Percentiles rank a stretch among this genome's conserved stretches.
Evolutionary conservation across 2,888 invertebrate species (phyloP).

Genomic region (Lasius platythorax): DNA sequence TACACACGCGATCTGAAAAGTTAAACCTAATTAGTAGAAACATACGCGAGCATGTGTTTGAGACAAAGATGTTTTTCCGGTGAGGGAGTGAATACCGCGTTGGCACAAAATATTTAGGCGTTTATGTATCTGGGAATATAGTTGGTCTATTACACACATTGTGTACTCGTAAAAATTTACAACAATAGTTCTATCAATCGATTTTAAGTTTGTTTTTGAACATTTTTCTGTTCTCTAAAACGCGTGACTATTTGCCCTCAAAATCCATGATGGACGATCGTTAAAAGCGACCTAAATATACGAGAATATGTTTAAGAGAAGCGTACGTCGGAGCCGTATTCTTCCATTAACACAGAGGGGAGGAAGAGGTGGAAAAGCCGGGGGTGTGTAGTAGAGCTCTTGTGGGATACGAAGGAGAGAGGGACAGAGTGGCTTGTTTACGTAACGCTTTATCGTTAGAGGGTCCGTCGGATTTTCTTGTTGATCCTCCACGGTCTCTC

Average conservation of each 20-base stretch:
- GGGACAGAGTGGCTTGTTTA: slow-evolving; percentile 73
- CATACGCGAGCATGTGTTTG: slow-evolving; percentile 31
- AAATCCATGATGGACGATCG: slow-evolving; percentile 2
- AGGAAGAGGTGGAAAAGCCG: slow-evolving; percentile 33
- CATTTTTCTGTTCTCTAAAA: background rate
- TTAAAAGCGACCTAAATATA: slow-evolving; percentile 56
- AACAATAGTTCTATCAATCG: slow-evolving; percentile 2
- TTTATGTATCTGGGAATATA: background rate
- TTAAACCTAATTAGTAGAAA: slow-evolving; percentile 56
- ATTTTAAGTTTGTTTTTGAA: slow-evolving; percentile 4
- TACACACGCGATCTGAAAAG: slow-evolving; percentile 54
- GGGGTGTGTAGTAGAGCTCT: slow-evolving; percentile 38
- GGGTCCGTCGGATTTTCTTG: slow-evolving; percentile 76
- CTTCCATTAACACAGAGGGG: slow-evolving; percentile 69
- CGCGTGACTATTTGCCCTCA: background rate
- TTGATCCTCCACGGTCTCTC: slow-evolving; percentile 74
- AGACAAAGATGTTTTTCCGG: slow-evolving; percentile 36
- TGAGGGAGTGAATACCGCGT: background rate
- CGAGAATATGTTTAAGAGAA: slow-evolving; percentile 61
- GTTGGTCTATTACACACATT: slow-evolving; percentile 10
- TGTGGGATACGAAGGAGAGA: slow-evolving; percentile 14
- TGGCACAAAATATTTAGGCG: slow-evolving; percentile 4
- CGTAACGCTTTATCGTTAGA: slow-evolving; percentile 77
- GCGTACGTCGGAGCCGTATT: slow-evolving; percentile 63
- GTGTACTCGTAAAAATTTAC: slow-evolving; percentile 42